Base-by-base conservation (phyloP, 1,140 invertebrate species). In the Listronotus bonariensis region DNA sequence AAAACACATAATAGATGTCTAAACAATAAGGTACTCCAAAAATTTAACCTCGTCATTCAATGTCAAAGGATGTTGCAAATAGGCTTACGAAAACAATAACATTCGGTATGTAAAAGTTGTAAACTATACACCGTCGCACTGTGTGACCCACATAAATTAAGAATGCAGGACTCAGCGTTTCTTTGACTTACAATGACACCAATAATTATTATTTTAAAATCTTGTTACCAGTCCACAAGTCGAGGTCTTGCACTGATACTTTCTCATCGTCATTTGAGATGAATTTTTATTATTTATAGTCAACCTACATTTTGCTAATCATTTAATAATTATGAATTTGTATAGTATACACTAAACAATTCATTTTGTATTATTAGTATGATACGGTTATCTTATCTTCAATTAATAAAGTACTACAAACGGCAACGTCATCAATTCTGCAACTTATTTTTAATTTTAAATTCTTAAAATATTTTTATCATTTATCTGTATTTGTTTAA, bases 61-160 rank as follows among this genome's bases (percentile, higher is more conserved):
- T 65, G 62, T 65, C 62, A 56, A 49, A 65, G 62, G 62, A 65
- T 65, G 53, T 65, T 65, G 62, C 62, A 57, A 65, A 65, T 65
- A 41, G 20, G 34, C 62, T 65, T 56, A 65, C 54, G 62, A 65
- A 65, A 65, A 65, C 62, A 65, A 65, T 65, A 57, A 55, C 52
- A 55, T 40, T 55, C 38, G 36, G 38, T 41, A 55, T 55, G 52
- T 55, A 55, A 55, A 55, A 55, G 52, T 55, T 40, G 52, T 55
- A 55, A 55, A 55, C 52, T 55, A 55, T 36, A 55, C 52, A 55
- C 38, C 52, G 52, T 55, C 52, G 38, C 52, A 55, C 52, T 36
- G 36, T 55, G 14, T 55, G 52, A 55, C 52, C 52, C 52, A 55
- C 52, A 55, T 55, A 55, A n/a, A 17, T 41, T 55, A 55, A 55